A percentile compares a stretch with the other conserved stretches of the same genome.
These are phyloP conservation scores for Gymnocheta viridis DNA, from an alignment of 2,888 invertebrate genomes.

Conservation along the genomic window DNA sequence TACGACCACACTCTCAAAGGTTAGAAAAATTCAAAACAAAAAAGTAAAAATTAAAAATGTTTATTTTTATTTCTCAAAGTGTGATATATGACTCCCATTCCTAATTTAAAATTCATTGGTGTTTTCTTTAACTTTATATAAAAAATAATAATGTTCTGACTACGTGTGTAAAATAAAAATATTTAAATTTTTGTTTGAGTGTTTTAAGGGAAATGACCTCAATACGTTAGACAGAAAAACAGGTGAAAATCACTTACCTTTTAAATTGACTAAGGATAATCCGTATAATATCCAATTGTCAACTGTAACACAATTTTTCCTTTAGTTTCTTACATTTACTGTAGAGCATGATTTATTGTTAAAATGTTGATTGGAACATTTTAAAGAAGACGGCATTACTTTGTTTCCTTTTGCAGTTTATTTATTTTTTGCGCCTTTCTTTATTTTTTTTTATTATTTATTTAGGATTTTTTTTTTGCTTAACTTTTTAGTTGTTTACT, in stretches of 20 bases:
- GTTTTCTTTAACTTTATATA: neutral
- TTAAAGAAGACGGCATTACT: conserved; percentile 43
- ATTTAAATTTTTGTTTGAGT: neutral
- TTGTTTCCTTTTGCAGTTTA: conserved; percentile 5
- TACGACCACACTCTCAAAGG: neutral
- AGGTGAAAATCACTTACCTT: conserved; percentile 67
- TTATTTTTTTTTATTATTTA: conserved; percentile 23
- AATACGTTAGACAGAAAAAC: neutral
- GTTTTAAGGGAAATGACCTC: neutral
- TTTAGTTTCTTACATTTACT: conserved; percentile 57
- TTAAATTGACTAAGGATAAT: conserved; percentile 69
- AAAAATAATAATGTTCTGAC: neutral
- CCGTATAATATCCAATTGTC: conserved; percentile 72
- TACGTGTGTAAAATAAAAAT: conserved; percentile 32
- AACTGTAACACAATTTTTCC: conserved; percentile 70
- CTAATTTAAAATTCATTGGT: neutral
- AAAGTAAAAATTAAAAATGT: neutral
- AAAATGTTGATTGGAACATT: conserved; percentile 52
- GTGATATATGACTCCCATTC: neutral
- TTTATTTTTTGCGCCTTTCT: neutral
- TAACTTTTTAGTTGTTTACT: neutral
- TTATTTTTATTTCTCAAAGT: neutral
- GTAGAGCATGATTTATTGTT: conserved; percentile 64
- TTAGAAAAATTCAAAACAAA: neutral
- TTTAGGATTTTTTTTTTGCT: neutral